These are phyloP conservation scores for Ganaspis sp. DNA, from an alignment of 1,140 invertebrate genomes.

Conservation along the genomic window DNA sequence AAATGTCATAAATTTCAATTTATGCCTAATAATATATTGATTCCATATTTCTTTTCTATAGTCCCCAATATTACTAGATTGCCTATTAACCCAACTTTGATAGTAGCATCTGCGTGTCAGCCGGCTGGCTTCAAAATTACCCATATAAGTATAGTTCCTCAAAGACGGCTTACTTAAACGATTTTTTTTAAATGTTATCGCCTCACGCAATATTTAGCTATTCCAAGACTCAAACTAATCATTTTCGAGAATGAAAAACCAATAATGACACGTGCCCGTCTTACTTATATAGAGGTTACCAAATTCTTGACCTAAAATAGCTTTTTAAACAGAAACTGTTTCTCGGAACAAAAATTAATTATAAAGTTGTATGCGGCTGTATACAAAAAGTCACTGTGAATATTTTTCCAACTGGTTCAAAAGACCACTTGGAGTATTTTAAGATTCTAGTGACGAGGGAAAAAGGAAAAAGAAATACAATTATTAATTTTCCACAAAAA, in stretches of 20 bases:
- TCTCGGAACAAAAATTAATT: background rate
- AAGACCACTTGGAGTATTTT: too few species aligned
- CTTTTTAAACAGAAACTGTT: background rate
- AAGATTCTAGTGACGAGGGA: too few species aligned
- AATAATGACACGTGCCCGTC: background rate
- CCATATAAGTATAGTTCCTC: background rate
- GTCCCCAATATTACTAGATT: background rate
- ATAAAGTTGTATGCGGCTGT: background rate
- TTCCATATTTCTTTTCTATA: background rate
- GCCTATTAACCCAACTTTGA: conserved; percentile 18
- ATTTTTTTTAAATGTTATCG: background rate
- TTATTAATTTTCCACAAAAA: too few species aligned
- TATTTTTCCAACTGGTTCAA: too few species aligned
- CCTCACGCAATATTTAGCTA: background rate
- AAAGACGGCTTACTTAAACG: background rate
- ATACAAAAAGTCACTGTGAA: too few species aligned
- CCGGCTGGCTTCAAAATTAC: background rate
- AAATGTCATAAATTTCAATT: background rate
- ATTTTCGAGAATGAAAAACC: background rate
- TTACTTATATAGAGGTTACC: background rate
- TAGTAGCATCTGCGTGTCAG: conserved; percentile 19
- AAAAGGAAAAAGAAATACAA: background rate
- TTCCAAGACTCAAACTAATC: background rate
- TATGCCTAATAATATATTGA: background rate
- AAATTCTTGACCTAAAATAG: background rate